phyloP scores from a whole-genome alignment of 2,888 invertebrate genomes.

The Iselma pallidipennis region DNA sequence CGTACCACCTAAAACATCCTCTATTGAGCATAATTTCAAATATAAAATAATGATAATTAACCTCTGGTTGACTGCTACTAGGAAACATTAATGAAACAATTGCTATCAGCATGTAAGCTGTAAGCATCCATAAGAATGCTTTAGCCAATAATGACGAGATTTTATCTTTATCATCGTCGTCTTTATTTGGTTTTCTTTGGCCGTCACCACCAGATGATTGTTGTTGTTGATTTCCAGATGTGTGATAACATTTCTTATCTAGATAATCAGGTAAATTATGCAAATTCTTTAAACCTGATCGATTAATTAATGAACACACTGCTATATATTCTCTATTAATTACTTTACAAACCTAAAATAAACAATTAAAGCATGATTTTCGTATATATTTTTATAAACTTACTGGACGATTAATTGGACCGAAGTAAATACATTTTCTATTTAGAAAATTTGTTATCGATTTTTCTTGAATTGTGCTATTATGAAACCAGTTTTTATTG shows the following conservation, averaged over 20 bases:
- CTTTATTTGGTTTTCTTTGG: conserved; percentile 52
- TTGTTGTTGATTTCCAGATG: conserved; percentile 33
- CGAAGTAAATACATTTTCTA: neutral
- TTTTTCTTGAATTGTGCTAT: neutral
- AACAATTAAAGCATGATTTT: neutral
- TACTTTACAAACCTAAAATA: conserved; percentile 25
- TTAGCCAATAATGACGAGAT: conserved; percentile 73
- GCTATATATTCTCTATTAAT: conserved; percentile 61
- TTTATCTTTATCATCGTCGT: conserved; percentile 69
- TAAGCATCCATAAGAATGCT: conserved; percentile 78
- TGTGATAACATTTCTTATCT: conserved; percentile 40
- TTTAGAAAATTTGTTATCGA: neutral
- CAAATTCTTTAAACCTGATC: conserved; percentile 59
- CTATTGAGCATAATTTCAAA: conserved; percentile 8
- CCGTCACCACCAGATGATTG: conserved; percentile 25
- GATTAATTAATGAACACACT: conserved; percentile 58
- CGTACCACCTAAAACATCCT: conserved; percentile 64
- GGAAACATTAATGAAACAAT: conserved; percentile 73
- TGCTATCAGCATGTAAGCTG: conserved; percentile 74
- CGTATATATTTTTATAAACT: neutral
- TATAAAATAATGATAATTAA: conserved; percentile 39
- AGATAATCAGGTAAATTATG: conserved; percentile 44
- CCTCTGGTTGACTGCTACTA: conserved; percentile 74
- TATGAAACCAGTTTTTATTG: neutral
- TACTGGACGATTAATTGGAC: neutral